Evolutionary conservation across 2,888 invertebrate genomes (phyloP), one percentile per base, ranked within the genome.

Genomic region (Mesorhabditis sp.): DNA sequence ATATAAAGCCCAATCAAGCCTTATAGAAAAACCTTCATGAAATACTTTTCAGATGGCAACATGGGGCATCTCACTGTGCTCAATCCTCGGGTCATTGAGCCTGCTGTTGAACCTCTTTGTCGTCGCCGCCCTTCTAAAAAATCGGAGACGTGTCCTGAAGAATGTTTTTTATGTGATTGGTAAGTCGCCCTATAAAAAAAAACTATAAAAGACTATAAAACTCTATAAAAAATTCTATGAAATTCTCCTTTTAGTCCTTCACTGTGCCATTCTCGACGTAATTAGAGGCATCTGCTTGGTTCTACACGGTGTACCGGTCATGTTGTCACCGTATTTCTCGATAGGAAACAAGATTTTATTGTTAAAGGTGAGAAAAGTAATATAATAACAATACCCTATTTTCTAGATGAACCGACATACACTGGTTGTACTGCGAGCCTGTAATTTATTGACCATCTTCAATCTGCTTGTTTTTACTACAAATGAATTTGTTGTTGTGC

Each of bases 361-460:
- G n/a, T 13, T 50, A n/a, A 50, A 50, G 58, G 58, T 50, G n/a
- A 50, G 7, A 13, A 28, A 28, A 28, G 28, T 28, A 28, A 28
- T 28, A 28, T 28, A 28, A 28, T 28, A 1, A 28, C 28, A 28
- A 28, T 28, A 68, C 65, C 65, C 13, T 45, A 43, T 50, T 6
- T 72, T 78, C 45, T 72, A 83, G 83, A 77, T 79, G 4, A 82
- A 80, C 63, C 79, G 80, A 65, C 80, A 79, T 67, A 79, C 80
- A 15, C 71, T 85, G 58, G 76, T 84, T 43, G 71, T 83, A 15
- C 75, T 85, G 43, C 78, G 83, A n/a, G 78, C 80, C 44, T 82
- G 83, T 71, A 85, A 85, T 69, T 69, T 85, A 65, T 70, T 85
- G 61, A 85, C 85, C 10, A 85, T 86, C 45, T 83, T 85, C 77